A percentile compares a stretch with the other conserved stretches of the same genome.
Evolutionary conservation across 2,113 vertebrate species (phyloP).

Genomic region (Gavialis gangeticus): DNA sequence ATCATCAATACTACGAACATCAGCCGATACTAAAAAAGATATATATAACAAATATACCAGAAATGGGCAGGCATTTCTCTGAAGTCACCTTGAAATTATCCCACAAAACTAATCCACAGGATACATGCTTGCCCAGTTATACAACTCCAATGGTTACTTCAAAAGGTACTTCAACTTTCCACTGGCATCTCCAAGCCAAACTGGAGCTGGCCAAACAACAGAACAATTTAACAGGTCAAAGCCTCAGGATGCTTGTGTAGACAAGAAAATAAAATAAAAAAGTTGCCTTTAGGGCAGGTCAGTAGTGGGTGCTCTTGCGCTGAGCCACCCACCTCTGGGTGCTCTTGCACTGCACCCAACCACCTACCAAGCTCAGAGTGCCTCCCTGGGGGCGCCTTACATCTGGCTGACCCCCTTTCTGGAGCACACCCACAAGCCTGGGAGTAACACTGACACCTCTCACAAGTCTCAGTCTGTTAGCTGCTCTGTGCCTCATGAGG

Average conservation of each 20-base stretch:
- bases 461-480: too few relatives aligned
- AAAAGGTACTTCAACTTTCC: neutral
- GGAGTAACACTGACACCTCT: too few relatives aligned
- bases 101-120: neutral
- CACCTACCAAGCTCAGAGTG: too few relatives aligned
- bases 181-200: neutral
- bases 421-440: too few relatives aligned
- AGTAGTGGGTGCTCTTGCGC: too few relatives aligned
- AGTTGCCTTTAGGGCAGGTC: too few relatives aligned
- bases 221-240: neutral
- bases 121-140: neutral
- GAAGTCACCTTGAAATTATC: neutral
- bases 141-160: neutral
- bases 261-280: neutral
- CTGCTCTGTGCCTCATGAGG: too few relatives aligned
- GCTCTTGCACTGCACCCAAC: too few relatives aligned
- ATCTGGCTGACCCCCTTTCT: too few relatives aligned
- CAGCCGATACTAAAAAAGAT: neutral
- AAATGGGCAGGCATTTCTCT: neutral
- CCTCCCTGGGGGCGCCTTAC: too few relatives aligned
- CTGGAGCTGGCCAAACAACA: neutral
- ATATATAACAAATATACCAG: neutral
- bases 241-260: neutral
- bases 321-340: too few relatives aligned
- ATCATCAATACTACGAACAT: neutral